A percentile compares a stretch with the other conserved stretches of the same genome.
phyloP scores from a whole-genome alignment of 2,888 invertebrate species.

The Melolontha melolontha region DNA sequence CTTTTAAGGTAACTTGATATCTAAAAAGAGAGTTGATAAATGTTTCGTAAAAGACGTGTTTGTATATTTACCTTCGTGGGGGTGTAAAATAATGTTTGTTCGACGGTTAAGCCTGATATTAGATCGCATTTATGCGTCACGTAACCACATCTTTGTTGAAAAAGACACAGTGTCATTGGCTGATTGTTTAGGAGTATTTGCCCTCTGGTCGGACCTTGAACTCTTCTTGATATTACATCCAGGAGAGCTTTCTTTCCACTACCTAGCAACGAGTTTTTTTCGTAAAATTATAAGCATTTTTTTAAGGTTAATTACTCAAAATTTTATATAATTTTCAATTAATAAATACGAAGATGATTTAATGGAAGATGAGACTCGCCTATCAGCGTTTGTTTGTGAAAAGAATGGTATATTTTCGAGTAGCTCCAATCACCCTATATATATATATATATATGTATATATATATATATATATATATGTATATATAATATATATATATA shows the following conservation, averaged over 20 bases:
- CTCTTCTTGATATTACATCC: constrained; percentile 89
- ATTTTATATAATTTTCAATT: too few species aligned
- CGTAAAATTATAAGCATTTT: not conserved
- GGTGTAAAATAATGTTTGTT: constrained; percentile 85
- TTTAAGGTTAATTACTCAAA: too few species aligned
- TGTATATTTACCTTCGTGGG: constrained; percentile 76
- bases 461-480: too few species aligned
- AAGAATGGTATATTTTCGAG: too few species aligned
- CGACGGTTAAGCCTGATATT: constrained; percentile 87
- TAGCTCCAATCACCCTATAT: too few species aligned
- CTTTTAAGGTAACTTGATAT: constrained; percentile 81
- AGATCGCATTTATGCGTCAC: constrained; percentile 89
- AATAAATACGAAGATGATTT: too few species aligned
- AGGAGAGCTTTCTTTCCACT: constrained; percentile 95
- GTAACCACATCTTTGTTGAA: constrained; percentile 88
- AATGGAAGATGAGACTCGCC: too few species aligned
- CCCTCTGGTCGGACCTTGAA: constrained; percentile 86
- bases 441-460: too few species aligned
- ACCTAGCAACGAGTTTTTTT: constrained; percentile 68
- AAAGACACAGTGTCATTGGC: constrained; percentile 82
- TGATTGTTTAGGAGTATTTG: constrained; percentile 91
- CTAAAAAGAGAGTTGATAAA: constrained; percentile 62
- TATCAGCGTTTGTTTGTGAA: too few species aligned
- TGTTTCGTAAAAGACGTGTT: not conserved
- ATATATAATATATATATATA: too few species aligned